Conservation (phyloP, 1,140 invertebrate species). For the Anoplolepis gracilipes region DNA sequence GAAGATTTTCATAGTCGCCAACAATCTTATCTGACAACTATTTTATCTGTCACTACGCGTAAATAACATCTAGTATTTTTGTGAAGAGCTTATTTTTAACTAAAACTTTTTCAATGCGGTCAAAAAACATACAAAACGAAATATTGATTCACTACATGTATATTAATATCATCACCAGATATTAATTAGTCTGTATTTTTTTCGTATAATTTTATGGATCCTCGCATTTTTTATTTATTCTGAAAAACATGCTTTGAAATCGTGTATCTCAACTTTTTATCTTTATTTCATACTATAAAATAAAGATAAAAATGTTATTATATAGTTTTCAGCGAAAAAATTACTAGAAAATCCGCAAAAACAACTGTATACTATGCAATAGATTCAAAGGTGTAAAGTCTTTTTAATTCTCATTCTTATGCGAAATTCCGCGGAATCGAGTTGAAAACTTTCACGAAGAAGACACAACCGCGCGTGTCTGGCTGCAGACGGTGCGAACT, state of each 20-base stretch:
- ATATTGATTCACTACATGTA: not conserved
- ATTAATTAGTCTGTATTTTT: not conserved
- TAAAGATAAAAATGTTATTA: not conserved
- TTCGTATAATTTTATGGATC: not conserved
- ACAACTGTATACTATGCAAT: not conserved
- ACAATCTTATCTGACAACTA: not conserved
- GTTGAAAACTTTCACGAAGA: conserved; percentile 26
- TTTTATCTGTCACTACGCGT: not conserved
- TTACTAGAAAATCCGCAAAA: not conserved
- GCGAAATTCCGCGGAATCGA: not conserved
- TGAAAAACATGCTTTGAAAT: not conserved
- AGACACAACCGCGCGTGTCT: not conserved
- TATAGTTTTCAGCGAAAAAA: not conserved
- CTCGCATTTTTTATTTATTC: not conserved
- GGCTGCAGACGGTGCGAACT: not conserved
- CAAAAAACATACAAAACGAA: not conserved
- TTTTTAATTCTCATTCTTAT: conserved; percentile 2
- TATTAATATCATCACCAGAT: not conserved
- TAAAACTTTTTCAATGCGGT: not conserved
- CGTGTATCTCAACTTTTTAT: no score
- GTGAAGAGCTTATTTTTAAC: not conserved
- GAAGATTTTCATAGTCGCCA: not conserved
- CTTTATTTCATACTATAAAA: not conserved
- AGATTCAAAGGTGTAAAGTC: not conserved
- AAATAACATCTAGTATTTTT: not conserved